A percentile compares a stretch with the other conserved stretches of the same genome.
Conservation (phyloP, 2,888 invertebrate species). For the Crioceris asparagi region DNA sequence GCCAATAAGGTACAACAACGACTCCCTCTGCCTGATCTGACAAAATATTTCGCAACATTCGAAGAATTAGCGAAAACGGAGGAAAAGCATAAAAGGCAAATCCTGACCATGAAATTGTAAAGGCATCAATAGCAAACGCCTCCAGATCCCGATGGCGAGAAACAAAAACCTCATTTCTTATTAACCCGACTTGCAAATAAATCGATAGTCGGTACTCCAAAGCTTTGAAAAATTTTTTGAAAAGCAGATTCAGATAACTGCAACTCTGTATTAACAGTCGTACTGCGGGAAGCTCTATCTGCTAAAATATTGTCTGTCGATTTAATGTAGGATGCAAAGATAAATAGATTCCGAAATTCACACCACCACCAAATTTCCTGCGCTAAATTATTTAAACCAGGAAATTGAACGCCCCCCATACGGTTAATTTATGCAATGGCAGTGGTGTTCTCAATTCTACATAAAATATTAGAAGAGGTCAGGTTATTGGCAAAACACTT, state of each 20-base stretch:
- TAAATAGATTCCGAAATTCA: slow-evolving; percentile 1
- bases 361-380: slow-evolving; percentile 4
- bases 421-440: slow-evolving; percentile 3
- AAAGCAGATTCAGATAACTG: slow-evolving; percentile 2
- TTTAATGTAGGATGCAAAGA: slow-evolving; percentile 1
- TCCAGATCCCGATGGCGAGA: slow-evolving; percentile 7
- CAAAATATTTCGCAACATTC: slow-evolving; percentile 1
- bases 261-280: slow-evolving; percentile 7
- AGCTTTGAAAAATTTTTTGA: slow-evolving; percentile 4
- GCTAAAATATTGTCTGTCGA: background rate
- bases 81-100: slow-evolving; percentile 10
- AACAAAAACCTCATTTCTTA: slow-evolving; percentile 5
- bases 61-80: slow-evolving; percentile 6
- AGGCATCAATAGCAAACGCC: too few species aligned
- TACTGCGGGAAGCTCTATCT: background rate
- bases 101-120: slow-evolving; percentile 5
- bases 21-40: slow-evolving; percentile 2
- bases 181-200: slow-evolving; percentile 8
- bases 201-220: slow-evolving; percentile 5
- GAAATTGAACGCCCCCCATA: background rate
- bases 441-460: slow-evolving; percentile 3
- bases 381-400: background rate
- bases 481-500: slow-evolving; percentile 4
- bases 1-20: slow-evolving; percentile 5
- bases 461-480: background rate